Base-by-base conservation (phyloP, 2,888 invertebrate genomes). In the Endomychus coccineus region DNA sequence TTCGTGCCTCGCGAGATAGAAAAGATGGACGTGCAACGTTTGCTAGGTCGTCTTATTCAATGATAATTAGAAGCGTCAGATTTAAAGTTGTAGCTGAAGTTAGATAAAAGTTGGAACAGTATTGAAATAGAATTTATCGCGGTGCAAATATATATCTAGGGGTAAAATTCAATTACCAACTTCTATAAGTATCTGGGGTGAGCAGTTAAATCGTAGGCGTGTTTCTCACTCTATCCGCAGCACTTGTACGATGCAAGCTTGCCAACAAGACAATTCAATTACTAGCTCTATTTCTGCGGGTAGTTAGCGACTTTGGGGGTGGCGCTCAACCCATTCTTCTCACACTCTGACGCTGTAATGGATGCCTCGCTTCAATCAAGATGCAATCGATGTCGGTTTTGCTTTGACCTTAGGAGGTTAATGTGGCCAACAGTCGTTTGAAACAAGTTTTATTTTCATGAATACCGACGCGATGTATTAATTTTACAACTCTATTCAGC, bases 231-330 rank as follows among this genome's bases (percentile, higher is more conserved):
- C 46, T 46, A 48, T 41, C 48, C 44, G 37, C 46, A 46, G 48
- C 49, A 52, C 54, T 53, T 52, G 52, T 49, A 37, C 36, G 36
- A 37, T 37, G 30, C 31, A 15, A 30, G 21, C 36, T 19, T 52
- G 59, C 59, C 62, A 62, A 64, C 64, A 65, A 64, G 66, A 66
- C 66, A 65, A 66, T 66, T 66, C 66, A 65, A 66, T 66, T 66
- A 66, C 61, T 51, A 54, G 59, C 55, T 61, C 56, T 62, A 62
- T 60, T 62, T 61, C 59, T 61, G 59, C 50, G 58, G 60, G 56
- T 59, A 58, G 59, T 62, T 59, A 57, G 56, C 51, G 55, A 43
- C 35, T 36, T 35, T 31, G 40, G 37, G 34, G 13, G 35, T 44
- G 40, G 42, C 46, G 37, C 36, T 25, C 45, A 45, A 43, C 35